Conservation (phyloP, 2,888 invertebrate genomes). For the Anticlea derivata region DNA sequence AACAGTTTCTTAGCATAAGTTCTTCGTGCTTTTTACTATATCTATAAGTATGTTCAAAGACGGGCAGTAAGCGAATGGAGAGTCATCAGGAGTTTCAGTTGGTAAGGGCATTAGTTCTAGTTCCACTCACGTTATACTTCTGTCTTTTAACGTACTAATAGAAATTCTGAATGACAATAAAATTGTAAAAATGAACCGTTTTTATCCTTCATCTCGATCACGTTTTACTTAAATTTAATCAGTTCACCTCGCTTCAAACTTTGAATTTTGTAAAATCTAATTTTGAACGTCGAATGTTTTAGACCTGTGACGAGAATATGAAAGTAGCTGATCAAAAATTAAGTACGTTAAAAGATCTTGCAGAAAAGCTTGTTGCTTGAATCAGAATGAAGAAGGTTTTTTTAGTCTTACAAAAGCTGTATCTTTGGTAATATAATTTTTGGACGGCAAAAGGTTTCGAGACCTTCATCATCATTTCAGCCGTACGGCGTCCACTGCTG, state of each 20-base stretch:
- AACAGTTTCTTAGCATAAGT: conserved; percentile 57
- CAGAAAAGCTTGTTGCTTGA: background rate
- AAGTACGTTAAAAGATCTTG: conserved; percentile 32
- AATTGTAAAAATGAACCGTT: conserved; percentile 31
- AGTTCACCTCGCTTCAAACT: conserved; percentile 52
- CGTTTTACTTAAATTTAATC: conserved; percentile 60
- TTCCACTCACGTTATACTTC: background rate
- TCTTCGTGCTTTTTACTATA: conserved; percentile 58
- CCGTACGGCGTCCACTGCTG: no score
- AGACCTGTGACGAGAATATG: conserved; percentile 52
- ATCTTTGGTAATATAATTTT: conserved; percentile 10
- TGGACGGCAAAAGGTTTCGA: conserved; percentile 6
- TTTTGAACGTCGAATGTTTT: conserved; percentile 55
- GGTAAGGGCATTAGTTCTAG: background rate
- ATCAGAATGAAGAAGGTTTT: background rate
- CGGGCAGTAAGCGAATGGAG: no score
- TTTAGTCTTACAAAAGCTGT: background rate
- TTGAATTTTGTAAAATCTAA: conserved; percentile 51
- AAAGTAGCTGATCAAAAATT: conserved; percentile 39
- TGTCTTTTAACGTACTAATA: conserved; percentile 43
- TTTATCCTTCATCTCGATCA: conserved; percentile 46
- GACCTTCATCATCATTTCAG: no score
- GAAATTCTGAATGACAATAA: conserved; percentile 67
- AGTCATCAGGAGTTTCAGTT: no score
- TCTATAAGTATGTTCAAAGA: background rate